Percentiles rank a stretch among this genome's conserved stretches.
phyloP scores from a whole-genome alignment of 2,888 invertebrate genomes.

The Scaptomyza parva region DNA sequence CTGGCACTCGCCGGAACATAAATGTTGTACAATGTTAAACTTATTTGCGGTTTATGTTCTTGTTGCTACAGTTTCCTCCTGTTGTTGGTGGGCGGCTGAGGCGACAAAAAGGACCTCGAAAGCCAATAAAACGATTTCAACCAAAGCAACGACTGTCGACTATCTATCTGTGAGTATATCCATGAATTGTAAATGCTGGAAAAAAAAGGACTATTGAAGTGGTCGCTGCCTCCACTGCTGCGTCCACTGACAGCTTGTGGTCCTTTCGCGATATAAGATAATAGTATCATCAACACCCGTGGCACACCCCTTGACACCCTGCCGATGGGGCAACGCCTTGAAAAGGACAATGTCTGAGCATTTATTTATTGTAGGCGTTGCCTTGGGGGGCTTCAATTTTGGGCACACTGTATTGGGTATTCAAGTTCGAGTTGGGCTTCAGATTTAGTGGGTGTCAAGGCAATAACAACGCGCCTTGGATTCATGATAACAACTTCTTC shows the following conservation, averaged over 20 bases:
- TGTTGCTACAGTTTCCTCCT: conserved; percentile 56
- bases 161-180: conserved; percentile 55
- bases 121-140: conserved; percentile 84
- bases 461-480: conserved; percentile 57
- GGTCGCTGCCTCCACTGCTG: conserved; percentile 61
- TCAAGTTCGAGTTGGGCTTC: conserved; percentile 29
- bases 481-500: conserved; percentile 76
- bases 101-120: conserved; percentile 79
- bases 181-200: conserved; percentile 73
- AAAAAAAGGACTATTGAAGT: conserved; percentile 73
- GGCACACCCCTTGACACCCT: conserved; percentile 4
- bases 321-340: conserved; percentile 34
- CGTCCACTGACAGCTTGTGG: conserved; percentile 61
- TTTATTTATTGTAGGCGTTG: conserved; percentile 66
- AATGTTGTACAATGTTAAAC: conserved; percentile 72
- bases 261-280: conserved; percentile 80
- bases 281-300: conserved; percentile 83
- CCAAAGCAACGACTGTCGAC: conserved; percentile 32
- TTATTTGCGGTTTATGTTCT: conserved; percentile 77
- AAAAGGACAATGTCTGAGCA: conserved; percentile 64
- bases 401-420: conserved; percentile 31
- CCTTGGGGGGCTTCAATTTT: conserved; percentile 53
- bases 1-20: conserved; percentile 47
- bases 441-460: conserved; percentile 55
- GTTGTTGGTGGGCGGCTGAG: conserved; percentile 55